Evolutionary conservation across 2,888 invertebrate genomes (phyloP).

Genomic region (Phytoseiulus persimilis): DNA sequence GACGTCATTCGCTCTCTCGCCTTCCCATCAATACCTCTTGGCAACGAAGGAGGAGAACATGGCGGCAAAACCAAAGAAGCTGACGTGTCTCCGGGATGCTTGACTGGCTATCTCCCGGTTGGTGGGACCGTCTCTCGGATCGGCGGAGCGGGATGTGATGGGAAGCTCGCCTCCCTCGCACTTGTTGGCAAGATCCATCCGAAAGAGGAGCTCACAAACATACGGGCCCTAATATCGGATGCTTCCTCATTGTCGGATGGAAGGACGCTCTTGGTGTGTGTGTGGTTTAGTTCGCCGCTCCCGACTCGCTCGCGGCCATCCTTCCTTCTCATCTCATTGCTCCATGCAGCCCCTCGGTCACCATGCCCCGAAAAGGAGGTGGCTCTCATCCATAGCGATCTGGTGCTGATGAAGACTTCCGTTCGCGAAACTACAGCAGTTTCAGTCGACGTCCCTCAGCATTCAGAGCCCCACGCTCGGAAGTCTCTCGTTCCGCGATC

Average conservation of each 20-base stretch:
- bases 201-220: neutral
- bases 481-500: neutral
- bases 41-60: neutral
- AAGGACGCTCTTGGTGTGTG: neutral
- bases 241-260: neutral
- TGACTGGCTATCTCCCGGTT: neutral
- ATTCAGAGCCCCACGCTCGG: neutral
- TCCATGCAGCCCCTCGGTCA: neutral
- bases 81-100: neutral
- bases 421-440: neutral
- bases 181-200: neutral
- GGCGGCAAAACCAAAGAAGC: neutral
- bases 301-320: neutral
- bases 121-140: neutral
- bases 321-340: neutral
- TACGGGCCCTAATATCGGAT: neutral
- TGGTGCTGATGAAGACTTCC: neutral
- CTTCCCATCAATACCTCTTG: neutral
- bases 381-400: neutral
- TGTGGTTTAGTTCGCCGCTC: neutral
- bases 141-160: neutral
- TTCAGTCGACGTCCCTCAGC: neutral
- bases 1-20: neutral
- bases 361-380: neutral
- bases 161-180: neutral